Evolutionary conservation across 2,113 vertebrate species (phyloP).

Genomic region (Isichthys henryi): DNA sequence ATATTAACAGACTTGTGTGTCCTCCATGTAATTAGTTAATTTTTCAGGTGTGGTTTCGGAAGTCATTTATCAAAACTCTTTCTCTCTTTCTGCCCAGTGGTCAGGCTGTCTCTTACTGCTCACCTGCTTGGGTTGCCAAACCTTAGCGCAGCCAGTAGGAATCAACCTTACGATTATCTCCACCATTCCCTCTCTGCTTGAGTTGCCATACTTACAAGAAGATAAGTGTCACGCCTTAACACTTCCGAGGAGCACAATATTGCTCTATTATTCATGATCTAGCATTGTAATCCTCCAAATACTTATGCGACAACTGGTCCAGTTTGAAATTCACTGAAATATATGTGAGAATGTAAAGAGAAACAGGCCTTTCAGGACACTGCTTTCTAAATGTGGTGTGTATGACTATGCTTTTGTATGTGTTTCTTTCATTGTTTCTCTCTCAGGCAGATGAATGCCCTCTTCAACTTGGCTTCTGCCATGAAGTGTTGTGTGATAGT

Average conservation of each 20-base stretch:
- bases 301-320: not conserved
- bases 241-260: not conserved
- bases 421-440: not conserved
- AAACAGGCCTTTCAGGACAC: not conserved
- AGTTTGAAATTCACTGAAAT: not conserved
- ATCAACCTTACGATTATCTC: not conserved
- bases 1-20: not conserved
- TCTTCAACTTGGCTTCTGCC: slow-evolving; percentile 56
- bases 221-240: not conserved
- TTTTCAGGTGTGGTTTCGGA: not conserved
- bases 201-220: not conserved
- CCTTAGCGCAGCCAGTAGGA: not conserved
- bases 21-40: not conserved
- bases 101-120: not conserved
- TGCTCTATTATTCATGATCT: not conserved
- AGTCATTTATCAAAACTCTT: not conserved
- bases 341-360: not conserved
- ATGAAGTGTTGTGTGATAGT: slow-evolving; percentile 96
- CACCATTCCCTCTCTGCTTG: not conserved
- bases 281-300: not conserved
- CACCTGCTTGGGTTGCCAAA: not conserved
- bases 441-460: slow-evolving; percentile 49
- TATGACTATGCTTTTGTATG: not conserved
- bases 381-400: not conserved
- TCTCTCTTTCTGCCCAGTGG: not conserved